phyloP scores from a whole-genome alignment of 2,113 vertebrate species.

The Catharus fuscescens region DNA sequence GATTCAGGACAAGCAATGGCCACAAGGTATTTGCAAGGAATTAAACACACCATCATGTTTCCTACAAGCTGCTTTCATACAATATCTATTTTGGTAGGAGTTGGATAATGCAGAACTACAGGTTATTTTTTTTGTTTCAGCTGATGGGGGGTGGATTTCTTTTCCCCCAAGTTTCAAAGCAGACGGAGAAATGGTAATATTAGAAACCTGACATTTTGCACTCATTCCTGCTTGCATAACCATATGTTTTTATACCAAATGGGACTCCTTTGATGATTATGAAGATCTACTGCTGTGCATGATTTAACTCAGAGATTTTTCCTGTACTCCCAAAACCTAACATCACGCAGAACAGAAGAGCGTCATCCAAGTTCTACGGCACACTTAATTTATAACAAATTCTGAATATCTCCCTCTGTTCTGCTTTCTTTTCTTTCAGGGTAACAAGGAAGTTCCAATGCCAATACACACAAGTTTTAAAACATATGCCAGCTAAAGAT shows the following conservation, averaged over 20 bases:
- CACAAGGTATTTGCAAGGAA: neutral
- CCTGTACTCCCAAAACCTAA: neutral
- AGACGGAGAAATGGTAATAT: neutral
- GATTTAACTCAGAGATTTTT: neutral
- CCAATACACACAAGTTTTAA: neutral
- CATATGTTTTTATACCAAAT: neutral
- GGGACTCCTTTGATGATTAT: neutral
- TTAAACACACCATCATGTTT: neutral
- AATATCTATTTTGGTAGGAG: neutral
- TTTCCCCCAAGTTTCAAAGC: neutral
- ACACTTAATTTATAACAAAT: neutral
- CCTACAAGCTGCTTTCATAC: neutral
- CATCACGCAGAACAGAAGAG: neutral
- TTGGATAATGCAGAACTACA: neutral
- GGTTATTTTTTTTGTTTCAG: slow-evolving; percentile 9
- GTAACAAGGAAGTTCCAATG: neutral
- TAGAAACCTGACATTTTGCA: slow-evolving; percentile 42
- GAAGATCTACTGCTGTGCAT: neutral
- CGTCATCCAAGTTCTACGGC: neutral
- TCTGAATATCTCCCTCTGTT: neutral
- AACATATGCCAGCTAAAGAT: neutral
- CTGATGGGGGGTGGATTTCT: neutral
- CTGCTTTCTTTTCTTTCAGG: neutral
- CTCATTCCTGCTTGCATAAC: slow-evolving; percentile 32
- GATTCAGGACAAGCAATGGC: slow-evolving; percentile 7